Base-by-base conservation (phyloP, 2,113 vertebrate genomes). In the Vulpes ferrilata region DNA sequence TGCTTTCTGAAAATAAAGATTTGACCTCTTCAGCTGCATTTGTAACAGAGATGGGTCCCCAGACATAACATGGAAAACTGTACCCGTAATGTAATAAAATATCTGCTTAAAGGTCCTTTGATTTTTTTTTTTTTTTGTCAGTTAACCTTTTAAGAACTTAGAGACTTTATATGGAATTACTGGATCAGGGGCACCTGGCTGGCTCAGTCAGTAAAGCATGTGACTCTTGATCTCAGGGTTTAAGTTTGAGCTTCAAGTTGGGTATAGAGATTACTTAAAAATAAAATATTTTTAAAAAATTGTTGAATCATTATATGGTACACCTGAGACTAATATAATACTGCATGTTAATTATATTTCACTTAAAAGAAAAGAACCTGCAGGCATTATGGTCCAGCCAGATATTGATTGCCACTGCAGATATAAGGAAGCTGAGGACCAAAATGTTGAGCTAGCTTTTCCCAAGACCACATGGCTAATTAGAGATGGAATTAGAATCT, bases 361-460 rank as follows among this genome's bases (percentile, higher is more conserved):
- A 30, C 27, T 51, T 78, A 78, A 78, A 73, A 51, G 25, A 78
- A 30, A 60, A 92, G 74, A 94, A 71, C 43, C 57, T 71, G 90
- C 6, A 89, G 74, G 16, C 79, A 55, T 73, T 67, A 62, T 38
- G 62, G 15, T 67, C 11, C 27, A 95, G 48, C 35, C 10, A 86
- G 11, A 82, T 38, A 30, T 6, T 20, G 73, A 30, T 6, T 20
- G 73, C 57, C 55, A 88, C 11, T 81, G 13, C 35, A 30, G 35
- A 74, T 30, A 84, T 79, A 85, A 88, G n/a, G n/a, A 62, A 82
- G 17, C 12, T 16, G 25, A 85, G 38, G 8, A 81, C 15, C 35
- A 86, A 97, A 85, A 78, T n/a, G 30, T 9, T 48, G n/a, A 95
- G 57, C 8, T 55, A 35, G 84, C 74, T 90, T 93, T 94, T 86